Evolutionary conservation across 2,888 invertebrate genomes (phyloP).

Genomic region (Piscicola geometra): DNA sequence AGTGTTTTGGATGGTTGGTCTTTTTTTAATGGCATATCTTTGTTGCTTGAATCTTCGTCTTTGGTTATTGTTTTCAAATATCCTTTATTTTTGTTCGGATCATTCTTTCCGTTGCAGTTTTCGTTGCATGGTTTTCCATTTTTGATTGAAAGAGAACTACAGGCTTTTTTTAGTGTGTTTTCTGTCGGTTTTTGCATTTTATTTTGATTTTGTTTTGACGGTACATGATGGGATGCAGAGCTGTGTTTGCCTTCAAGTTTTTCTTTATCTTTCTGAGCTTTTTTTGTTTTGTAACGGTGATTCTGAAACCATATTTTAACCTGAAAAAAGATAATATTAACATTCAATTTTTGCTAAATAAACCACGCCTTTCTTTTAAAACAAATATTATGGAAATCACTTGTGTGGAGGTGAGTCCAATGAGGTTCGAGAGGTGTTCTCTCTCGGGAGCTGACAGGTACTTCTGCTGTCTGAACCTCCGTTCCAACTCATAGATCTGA

Average conservation of each 20-base stretch:
- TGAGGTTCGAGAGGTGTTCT: constrained; percentile 90
- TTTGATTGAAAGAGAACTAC: constrained; percentile 58
- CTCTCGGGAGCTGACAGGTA: constrained; percentile 94
- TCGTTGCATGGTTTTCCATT: constrained; percentile 58
- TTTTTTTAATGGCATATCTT: not conserved
- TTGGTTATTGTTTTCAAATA: not conserved
- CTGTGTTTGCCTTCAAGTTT: constrained; percentile 46
- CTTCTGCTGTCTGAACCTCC: constrained; percentile 94
- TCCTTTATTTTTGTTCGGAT: constrained; percentile 12
- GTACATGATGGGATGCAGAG: not conserved
- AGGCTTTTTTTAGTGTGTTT: constrained; percentile 51
- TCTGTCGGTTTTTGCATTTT: not conserved
- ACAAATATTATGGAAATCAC: too few relatives aligned
- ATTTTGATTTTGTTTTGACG: not conserved
- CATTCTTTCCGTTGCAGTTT: not conserved
- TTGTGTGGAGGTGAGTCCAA: constrained; percentile 92
- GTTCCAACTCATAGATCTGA: constrained; percentile 80
- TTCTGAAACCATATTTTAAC: constrained; percentile 61
- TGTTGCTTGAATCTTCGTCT: not conserved
- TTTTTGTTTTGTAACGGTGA: constrained; percentile 43
- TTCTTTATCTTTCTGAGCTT: constrained; percentile 52
- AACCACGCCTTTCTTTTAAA: too few relatives aligned
- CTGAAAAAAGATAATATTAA: not conserved
- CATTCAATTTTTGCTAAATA: too few relatives aligned
- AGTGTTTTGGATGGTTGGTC: not conserved